A percentile compares a stretch with the other conserved stretches of the same genome.
Evolutionary conservation across 1,140 invertebrate species (phyloP).

Genomic region (Samia ricini): DNA sequence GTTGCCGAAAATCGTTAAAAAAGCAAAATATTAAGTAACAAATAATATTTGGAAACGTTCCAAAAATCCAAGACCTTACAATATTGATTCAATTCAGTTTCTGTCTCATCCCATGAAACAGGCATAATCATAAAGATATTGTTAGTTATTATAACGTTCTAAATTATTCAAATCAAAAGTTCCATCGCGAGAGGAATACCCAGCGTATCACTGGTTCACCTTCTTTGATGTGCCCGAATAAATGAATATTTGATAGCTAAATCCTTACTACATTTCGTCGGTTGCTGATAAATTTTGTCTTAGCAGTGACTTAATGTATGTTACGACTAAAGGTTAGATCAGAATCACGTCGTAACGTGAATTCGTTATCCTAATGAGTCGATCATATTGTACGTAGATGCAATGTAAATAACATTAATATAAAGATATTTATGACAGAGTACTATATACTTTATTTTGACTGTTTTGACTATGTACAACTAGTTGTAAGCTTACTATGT

Average conservation of each 20-base stretch:
- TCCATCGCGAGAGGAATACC: neutral
- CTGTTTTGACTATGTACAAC: neutral
- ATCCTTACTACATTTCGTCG: neutral
- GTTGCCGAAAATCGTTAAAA: neutral
- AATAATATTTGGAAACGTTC: neutral
- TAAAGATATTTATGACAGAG: no score
- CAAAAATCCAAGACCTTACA: neutral
- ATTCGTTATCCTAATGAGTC: neutral
- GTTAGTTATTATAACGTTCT: neutral
- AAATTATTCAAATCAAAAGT: neutral
- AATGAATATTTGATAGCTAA: conserved; percentile 8
- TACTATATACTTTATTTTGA: no score
- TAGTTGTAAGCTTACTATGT: neutral
- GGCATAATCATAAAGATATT: neutral
- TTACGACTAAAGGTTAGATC: neutral
- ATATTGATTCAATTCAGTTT: neutral
- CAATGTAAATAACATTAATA: no score
- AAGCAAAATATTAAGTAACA: neutral
- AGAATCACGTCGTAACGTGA: neutral
- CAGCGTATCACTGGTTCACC: neutral
- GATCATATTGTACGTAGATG: no score
- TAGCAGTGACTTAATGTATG: neutral
- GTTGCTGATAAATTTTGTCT: neutral
- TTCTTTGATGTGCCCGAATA: conserved; percentile 9
- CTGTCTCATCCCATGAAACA: neutral